Evolutionary conservation across 2,888 invertebrate species (phyloP).

Genomic region (Dryococelus australis): DNA sequence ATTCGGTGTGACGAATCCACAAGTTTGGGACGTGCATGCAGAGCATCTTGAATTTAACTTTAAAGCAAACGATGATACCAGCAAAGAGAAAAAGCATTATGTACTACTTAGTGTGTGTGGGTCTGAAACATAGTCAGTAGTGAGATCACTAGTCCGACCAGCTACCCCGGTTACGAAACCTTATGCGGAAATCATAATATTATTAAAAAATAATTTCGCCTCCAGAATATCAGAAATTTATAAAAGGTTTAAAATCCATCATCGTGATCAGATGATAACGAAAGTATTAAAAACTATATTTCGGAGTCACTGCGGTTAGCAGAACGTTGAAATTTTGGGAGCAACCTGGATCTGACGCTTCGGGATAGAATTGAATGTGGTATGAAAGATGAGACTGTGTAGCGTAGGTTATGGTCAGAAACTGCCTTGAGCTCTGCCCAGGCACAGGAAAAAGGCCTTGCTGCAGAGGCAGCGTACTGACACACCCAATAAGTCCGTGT

Average conservation of each 20-base stretch:
- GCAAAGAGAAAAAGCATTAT: neutral
- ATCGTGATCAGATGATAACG: too few species aligned
- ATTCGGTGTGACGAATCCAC: neutral
- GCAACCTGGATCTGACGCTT: too few species aligned
- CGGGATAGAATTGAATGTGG: neutral
- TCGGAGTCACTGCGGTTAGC: too few species aligned
- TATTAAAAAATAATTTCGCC: neutral
- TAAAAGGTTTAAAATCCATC: neutral
- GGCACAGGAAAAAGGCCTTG: neutral
- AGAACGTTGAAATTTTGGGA: too few species aligned
- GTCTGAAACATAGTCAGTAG: neutral
- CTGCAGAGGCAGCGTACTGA: neutral
- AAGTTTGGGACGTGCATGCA: neutral
- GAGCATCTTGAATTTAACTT: neutral
- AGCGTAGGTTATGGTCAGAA: neutral
- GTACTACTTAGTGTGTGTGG: neutral
- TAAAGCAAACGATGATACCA: neutral
- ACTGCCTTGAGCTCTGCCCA: neutral
- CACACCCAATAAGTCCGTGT: neutral
- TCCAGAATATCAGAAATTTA: neutral
- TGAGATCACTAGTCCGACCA: neutral
- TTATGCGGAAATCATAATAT: neutral
- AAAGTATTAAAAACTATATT: too few species aligned
- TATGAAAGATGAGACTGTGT: neutral
- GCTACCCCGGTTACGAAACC: neutral